A percentile compares a stretch with the other conserved stretches of the same genome.
Conservation (phyloP, 2,113 vertebrate species). For the Ailurus styani region DNA sequence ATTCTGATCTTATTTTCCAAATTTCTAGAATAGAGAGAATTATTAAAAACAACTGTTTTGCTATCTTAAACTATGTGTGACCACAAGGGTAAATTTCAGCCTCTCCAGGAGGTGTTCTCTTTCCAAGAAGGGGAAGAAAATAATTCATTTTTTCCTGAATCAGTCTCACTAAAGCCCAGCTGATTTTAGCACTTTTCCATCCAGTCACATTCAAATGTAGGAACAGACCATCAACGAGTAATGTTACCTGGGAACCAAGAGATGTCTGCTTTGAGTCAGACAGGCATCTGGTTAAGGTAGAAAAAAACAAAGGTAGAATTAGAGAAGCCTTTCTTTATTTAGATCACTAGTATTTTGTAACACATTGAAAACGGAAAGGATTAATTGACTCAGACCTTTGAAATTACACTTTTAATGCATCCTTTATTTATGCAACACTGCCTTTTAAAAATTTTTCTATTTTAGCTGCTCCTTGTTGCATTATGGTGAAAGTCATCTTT, state of each 20-base stretch:
- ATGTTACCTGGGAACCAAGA: neutral
- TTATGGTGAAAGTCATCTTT: neutral
- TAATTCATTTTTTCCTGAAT: neutral
- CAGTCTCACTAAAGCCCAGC: neutral
- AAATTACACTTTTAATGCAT: neutral
- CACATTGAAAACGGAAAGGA: neutral
- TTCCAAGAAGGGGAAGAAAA: neutral
- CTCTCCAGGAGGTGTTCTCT: neutral
- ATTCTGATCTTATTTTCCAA: neutral
- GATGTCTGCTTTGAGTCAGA: neutral
- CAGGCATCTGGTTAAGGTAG: neutral
- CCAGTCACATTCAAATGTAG: neutral
- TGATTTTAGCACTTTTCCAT: neutral
- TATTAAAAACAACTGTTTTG: neutral
- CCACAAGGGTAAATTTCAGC: neutral
- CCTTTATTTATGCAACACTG: neutral
- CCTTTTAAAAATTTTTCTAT: neutral
- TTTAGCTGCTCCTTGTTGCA: neutral
- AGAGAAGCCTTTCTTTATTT: neutral
- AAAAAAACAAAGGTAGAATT: neutral
- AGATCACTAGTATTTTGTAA: neutral
- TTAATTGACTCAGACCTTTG: neutral
- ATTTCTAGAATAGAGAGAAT: neutral
- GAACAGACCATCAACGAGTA: neutral
- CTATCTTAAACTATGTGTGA: neutral